Base-by-base conservation (phyloP, 2,797 vertebrate species). In the Danio tinwini region DNA sequence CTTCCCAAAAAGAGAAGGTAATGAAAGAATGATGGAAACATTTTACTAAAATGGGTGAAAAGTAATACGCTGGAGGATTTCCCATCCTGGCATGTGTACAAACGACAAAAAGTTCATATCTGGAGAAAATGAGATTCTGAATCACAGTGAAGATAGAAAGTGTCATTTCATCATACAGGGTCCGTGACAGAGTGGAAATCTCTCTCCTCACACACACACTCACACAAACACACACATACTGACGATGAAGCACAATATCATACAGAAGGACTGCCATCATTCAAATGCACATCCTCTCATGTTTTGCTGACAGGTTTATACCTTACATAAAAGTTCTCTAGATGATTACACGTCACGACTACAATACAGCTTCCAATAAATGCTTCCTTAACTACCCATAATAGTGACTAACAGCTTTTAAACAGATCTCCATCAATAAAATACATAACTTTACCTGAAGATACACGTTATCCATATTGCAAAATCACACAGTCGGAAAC, bases 31-130 rank as follows among this genome's bases (percentile, higher is more conserved):
- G 78, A 74, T 74, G 40, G 63, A 71, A 71, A 72, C 50, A 69
- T 78, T 82, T 83, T 59, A 68, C 74, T 79, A 79, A 42, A 11
- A 78, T 19, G 40, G 62, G 71, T 58, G 56, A 71, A 83, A 83
- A 76, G 64, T 73, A 76, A 83, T 74, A 76, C 39, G 50, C 44
- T 55, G 63, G 59, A 62, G 7, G 19, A 37, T 72, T 77, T 74
- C 70, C 59, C 55, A 62, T 73, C 21, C 56, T 29, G 53, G 42
- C 9, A 17, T 50, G 47, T 40, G 21, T 61, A 40, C 10, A 39
- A 61, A 69, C 1, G 9, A 47, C 55, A 39, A 69, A 64, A 65
- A 73, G 78, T 64, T 85, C 8, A 76, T 69, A 81, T 76, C 76
- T 69, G 56, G 52, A 55, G 74, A 80, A 76, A 70, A 63, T 77